Evolutionary conservation across 2,797 vertebrate genomes (phyloP).

Genomic region (Poeciliopsis gracilis): DNA sequence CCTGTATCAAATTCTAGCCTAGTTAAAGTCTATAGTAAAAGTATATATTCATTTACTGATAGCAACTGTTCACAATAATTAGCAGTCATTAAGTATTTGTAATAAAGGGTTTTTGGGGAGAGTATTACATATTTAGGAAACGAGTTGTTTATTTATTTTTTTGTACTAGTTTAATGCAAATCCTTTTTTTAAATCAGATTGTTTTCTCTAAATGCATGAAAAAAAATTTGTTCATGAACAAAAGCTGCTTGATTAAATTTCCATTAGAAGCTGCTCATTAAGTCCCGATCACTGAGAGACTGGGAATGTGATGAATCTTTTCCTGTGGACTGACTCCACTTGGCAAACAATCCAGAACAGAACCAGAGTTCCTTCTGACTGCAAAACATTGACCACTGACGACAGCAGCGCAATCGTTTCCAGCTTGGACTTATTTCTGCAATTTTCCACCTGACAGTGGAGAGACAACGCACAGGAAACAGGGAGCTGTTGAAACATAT

Average conservation of each 20-base stretch:
- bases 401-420: conserved; percentile 29
- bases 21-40: neutral
- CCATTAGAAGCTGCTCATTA: conserved; percentile 55
- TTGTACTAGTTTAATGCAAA: neutral
- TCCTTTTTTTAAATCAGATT: neutral
- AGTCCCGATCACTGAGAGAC: conserved; percentile 47
- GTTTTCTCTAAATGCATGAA: neutral
- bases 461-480: neutral
- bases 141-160: neutral
- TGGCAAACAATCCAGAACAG: conserved; percentile 36
- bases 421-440: conserved; percentile 7
- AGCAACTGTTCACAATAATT: neutral
- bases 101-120: neutral
- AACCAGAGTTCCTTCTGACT: conserved; percentile 28
- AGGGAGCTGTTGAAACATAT: conserved; percentile 1
- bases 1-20: neutral
- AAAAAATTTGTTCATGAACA: conserved; percentile 23
- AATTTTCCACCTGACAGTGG: conserved; percentile 4
- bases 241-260: conserved; percentile 60
- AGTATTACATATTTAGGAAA: neutral
- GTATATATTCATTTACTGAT: neutral
- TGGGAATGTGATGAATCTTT: conserved; percentile 47
- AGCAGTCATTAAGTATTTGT: neutral
- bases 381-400: conserved; percentile 9
- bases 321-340: conserved; percentile 58